Percentiles rank a stretch among this genome's conserved stretches.
phyloP scores from a whole-genome alignment of 1,140 invertebrate species.

The Lithobius niger region DNA sequence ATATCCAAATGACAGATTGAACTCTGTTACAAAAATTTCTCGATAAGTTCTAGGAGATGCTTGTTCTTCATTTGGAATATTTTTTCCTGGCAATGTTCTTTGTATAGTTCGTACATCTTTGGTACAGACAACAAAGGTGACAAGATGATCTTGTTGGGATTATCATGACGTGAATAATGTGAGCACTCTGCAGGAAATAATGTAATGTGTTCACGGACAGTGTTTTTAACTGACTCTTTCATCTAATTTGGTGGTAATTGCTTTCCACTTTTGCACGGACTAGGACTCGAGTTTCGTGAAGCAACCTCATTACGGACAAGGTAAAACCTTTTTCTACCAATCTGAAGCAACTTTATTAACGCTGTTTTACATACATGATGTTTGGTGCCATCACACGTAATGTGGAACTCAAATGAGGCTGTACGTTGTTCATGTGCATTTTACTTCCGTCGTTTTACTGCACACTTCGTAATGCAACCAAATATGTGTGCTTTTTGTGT shows the following conservation, averaged over 20 bases:
- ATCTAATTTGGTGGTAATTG: conserved; percentile 6
- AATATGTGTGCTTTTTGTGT: not conserved
- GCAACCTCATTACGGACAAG: not conserved
- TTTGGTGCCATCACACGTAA: not conserved
- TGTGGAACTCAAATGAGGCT: too few species aligned
- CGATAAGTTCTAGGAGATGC: conserved; percentile 7
- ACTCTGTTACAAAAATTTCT: conserved; percentile 6
- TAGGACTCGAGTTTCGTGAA: not conserved
- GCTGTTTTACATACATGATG: not conserved
- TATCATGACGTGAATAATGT: conserved; percentile 8
- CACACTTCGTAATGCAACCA: not conserved
- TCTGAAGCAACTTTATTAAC: not conserved
- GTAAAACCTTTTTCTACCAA: not conserved
- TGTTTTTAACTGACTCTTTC: not conserved
- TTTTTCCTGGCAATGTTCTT: not conserved
- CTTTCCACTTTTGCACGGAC: not conserved
- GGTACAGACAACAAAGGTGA: not conserved
- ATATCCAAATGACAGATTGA: conserved; percentile 11
- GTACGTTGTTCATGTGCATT: not conserved
- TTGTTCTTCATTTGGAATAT: not conserved
- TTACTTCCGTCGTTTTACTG: not conserved
- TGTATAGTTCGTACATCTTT: conserved; percentile 10
- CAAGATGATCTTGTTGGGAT: conserved; percentile 9
- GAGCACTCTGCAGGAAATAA: conserved; percentile 2
- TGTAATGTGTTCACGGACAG: conserved; percentile 1